Conservation (phyloP, 2,113 vertebrate genomes). For the Ellobius talpinus region DNA sequence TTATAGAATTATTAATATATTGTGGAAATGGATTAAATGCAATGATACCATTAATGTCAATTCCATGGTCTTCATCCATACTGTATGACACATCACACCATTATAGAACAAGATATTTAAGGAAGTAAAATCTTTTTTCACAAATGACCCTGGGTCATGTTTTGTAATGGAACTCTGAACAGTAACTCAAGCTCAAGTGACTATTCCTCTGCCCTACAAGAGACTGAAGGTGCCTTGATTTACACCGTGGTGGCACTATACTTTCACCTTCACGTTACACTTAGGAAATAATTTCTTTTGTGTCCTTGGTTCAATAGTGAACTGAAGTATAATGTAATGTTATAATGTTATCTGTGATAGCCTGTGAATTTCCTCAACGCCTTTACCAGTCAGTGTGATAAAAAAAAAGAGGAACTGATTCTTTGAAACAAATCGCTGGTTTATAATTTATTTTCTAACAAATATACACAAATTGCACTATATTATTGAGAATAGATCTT, state of each 20-base stretch:
- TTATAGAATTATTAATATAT: background rate
- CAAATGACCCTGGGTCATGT: slow-evolving; percentile 48
- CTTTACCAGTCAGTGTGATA: background rate
- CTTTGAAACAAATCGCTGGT: background rate
- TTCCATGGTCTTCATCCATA: slow-evolving; percentile 38
- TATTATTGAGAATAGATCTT: background rate
- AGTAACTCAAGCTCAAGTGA: slow-evolving; percentile 51
- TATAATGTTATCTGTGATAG: slow-evolving; percentile 4
- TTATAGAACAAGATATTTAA: slow-evolving; percentile 50
- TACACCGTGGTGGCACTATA: background rate
- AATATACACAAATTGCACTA: background rate
- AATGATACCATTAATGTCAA: slow-evolving; percentile 38
- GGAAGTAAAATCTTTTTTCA: slow-evolving; percentile 47
- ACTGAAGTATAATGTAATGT: background rate
- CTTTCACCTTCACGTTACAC: background rate
- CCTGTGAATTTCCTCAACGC: background rate
- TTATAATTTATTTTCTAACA: background rate
- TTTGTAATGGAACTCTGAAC: slow-evolving; percentile 61
- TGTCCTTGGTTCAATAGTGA: background rate
- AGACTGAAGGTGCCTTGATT: background rate
- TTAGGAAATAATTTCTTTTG: slow-evolving; percentile 32
- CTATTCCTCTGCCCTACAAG: slow-evolving; percentile 13
- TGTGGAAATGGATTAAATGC: slow-evolving; percentile 45
- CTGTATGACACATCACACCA: slow-evolving; percentile 30
- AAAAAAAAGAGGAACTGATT: background rate